Conservation (phyloP, 2,888 invertebrate species). For the Eumerus sabulonum region DNA sequence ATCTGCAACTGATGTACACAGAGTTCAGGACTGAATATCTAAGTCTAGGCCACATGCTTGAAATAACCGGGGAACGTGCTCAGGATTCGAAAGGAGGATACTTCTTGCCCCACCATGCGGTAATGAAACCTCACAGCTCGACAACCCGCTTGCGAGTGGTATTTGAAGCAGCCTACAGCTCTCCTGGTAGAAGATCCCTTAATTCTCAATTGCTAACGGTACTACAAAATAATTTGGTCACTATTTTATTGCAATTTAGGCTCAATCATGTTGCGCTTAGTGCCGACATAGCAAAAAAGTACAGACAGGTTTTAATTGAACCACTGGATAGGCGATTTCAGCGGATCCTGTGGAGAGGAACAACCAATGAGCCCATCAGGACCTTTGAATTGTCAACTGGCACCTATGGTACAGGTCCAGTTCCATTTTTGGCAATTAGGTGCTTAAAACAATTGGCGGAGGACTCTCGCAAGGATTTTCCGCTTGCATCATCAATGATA, state of each 20-base stretch:
- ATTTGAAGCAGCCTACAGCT: neutral
- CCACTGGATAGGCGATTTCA: too few relatives aligned
- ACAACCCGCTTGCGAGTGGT: conserved; percentile 37
- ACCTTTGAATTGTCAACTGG: too few relatives aligned
- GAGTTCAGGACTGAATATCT: conserved; percentile 28
- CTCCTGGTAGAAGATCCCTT: neutral
- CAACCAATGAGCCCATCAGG: too few relatives aligned
- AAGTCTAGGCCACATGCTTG: neutral
- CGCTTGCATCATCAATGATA: too few relatives aligned
- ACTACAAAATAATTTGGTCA: neutral
- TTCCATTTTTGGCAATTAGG: too few relatives aligned
- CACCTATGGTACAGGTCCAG: too few relatives aligned
- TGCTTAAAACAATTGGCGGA: too few relatives aligned
- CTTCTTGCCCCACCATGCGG: conserved; percentile 52
- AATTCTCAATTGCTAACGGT: neutral
- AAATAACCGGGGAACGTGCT: neutral
- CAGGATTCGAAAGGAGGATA: too few relatives aligned
- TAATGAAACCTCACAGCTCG: conserved; percentile 39
- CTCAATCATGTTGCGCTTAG: conserved; percentile 36
- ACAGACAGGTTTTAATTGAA: too few relatives aligned
- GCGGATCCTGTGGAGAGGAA: too few relatives aligned
- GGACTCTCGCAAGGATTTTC: too few relatives aligned
- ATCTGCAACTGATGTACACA: conserved; percentile 19
- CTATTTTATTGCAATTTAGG: conserved; percentile 41
- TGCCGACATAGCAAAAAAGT: conserved; percentile 61